Evolutionary conservation across 2,113 vertebrate species (phyloP), one percentile per base, ranked within the genome.

Genomic region (Oryzias melastigma): DNA sequence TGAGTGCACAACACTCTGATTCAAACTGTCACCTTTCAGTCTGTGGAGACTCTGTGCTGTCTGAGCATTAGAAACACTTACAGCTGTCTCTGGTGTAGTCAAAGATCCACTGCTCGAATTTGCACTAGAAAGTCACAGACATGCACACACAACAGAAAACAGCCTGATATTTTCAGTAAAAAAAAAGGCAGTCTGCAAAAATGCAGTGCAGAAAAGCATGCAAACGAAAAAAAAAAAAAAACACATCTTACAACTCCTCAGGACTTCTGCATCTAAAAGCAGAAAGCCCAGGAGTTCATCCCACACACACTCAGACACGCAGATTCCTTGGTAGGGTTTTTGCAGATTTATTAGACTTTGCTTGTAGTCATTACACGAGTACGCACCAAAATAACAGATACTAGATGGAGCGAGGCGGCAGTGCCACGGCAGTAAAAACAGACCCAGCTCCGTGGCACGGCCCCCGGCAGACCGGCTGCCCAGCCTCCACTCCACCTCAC

Each of bases 341-440:
- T 83, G 82, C 69, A 87, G 82, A 83, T 92, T 91, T 91, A 90
- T 91, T 92, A 89, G 90, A 90, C 90, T 92, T 91, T 92, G 90
- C 90, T 90, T 82, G 86, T 85, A 68, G 83, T 89, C 88, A 87
- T 85, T 73, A 90, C 90, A 90, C 78, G 84, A 86, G 85, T 87
- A 83, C 40, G 79, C 84, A 89, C 87, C 91, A 85, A 89, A 89
- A 78, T 68, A 88, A 90, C 88, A 88, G 85, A 89, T 85, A 89
- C 85, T 82, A 77, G 84, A 62, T 85, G 88, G 87, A 89, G 83
- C 45, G 51, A 85, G 89, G 85, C 80, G 76, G 84, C 76, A 10
- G 78, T 73, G 77, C 87, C 87, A 86, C 81, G 56, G 81, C 66
- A 70, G 73, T 87, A 87, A 90, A 89, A 89, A 87, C 68, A 79